phyloP scores from a whole-genome alignment of 2,888 invertebrate genomes.

The Melieria crassipennis region DNA sequence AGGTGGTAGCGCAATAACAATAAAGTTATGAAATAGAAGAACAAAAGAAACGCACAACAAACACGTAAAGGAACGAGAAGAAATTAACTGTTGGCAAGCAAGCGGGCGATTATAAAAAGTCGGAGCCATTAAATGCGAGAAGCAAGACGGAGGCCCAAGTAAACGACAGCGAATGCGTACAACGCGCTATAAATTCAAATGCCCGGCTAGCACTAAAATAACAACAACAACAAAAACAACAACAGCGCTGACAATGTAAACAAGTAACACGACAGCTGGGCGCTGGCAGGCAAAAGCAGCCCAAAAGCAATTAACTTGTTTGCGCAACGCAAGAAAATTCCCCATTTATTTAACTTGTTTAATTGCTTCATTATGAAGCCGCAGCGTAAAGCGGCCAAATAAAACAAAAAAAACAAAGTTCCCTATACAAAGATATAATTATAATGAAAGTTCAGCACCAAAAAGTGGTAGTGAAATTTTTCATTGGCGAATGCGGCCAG shows the following conservation, averaged over 20 bases:
- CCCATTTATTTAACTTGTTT: slow-evolving; percentile 32
- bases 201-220: background rate
- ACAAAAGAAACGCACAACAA: background rate
- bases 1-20: background rate
- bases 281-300: background rate
- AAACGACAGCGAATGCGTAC: background rate
- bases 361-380: slow-evolving; percentile 31
- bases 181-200: background rate
- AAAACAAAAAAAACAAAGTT: background rate
- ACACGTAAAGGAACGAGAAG: background rate
- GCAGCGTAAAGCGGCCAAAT: background rate
- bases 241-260: slow-evolving; percentile 14
- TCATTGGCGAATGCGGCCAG: too few species aligned
- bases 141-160: background rate
- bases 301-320: slow-evolving; percentile 31
- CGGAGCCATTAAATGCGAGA: background rate
- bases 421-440: background rate
- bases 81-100: background rate
- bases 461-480: background rate
- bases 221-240: background rate
- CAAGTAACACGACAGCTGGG: background rate
- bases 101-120: background rate
- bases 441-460: background rate
- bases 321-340: background rate
- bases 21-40: background rate